Conservation (phyloP, 2,113 vertebrate species). For the Amazona vittata region DNA sequence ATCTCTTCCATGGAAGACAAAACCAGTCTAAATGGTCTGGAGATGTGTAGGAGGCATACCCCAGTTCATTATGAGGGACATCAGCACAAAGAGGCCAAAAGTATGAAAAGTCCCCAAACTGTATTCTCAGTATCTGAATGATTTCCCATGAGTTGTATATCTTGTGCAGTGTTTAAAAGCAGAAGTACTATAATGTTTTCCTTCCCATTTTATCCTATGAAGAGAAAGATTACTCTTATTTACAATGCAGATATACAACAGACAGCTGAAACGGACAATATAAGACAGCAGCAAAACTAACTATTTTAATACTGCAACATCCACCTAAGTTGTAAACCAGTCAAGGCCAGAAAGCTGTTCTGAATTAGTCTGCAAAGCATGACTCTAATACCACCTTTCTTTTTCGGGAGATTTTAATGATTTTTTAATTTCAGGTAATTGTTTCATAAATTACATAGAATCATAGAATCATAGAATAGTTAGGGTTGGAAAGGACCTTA, state of each 20-base stretch:
- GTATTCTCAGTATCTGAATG: neutral
- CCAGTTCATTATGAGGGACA: neutral
- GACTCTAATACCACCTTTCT: neutral
- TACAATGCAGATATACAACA: neutral
- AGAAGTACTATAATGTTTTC: neutral
- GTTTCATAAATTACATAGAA: neutral
- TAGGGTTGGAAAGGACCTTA: no score
- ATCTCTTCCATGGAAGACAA: neutral
- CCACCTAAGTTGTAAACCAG: neutral
- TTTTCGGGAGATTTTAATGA: neutral
- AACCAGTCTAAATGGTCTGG: neutral
- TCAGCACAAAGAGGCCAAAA: neutral
- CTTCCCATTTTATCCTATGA: rapidly evolving
- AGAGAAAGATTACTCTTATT: neutral
- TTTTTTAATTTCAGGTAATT: neutral
- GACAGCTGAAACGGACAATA: neutral
- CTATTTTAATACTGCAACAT: neutral
- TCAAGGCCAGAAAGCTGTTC: neutral
- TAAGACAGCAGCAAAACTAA: neutral
- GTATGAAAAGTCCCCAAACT: neutral
- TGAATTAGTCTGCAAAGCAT: neutral
- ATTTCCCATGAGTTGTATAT: neutral
- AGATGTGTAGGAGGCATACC: neutral
- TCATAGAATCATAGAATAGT: no score
- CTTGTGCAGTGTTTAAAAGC: neutral